Evolutionary conservation across 2,113 vertebrate genomes (phyloP), one percentile per base, ranked within the genome.

Genomic region (Sapayoa aenigma): DNA sequence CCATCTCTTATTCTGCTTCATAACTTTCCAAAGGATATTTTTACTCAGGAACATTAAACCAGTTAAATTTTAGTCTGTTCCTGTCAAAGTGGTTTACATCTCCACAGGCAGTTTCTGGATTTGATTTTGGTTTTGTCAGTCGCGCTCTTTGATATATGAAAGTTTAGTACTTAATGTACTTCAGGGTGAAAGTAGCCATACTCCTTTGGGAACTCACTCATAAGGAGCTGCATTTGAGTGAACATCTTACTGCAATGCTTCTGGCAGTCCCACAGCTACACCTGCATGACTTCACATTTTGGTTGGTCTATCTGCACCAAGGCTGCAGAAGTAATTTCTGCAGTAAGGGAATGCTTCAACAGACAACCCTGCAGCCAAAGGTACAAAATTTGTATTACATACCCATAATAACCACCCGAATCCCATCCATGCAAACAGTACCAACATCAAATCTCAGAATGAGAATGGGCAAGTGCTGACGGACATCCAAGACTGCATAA

Each of bases 11-110:
- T 55, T 88, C 65, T 86, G 52, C 80, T 94, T 92, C 80, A 37
- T 83, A 86, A 89, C 60, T 89, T 90, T 89, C 47, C 24, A 92
- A 89, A 84, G 44, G 31, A 49, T 80, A 87, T 91, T 90, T 95
- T 90, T 63, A 72, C 37, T 59, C 44, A 47, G 65, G 30, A 75
- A 88, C 4, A 5, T 88, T 86, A 94, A 90, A 87, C 50, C 69
- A 81, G 73, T 50, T 90, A 84, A 86, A 89, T 37, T 92, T 84
- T 44, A 59, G 72, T 77, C 65, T 82, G 31, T 27, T 88, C n/a
- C 35, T 71, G 85, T 89, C 89, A 78, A 59, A 81, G 63, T 35
- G 28, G 60, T 73, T 94, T 95, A 83, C 44, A 42, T 90, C 83
- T 81, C 75, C 27, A 65, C 7, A 52, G 28, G 19, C 52, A 82